A percentile compares a stretch with the other conserved stretches of the same genome.
Evolutionary conservation across 2,113 vertebrate species (phyloP).

Genomic region (Mormoops blainvillei): DNA sequence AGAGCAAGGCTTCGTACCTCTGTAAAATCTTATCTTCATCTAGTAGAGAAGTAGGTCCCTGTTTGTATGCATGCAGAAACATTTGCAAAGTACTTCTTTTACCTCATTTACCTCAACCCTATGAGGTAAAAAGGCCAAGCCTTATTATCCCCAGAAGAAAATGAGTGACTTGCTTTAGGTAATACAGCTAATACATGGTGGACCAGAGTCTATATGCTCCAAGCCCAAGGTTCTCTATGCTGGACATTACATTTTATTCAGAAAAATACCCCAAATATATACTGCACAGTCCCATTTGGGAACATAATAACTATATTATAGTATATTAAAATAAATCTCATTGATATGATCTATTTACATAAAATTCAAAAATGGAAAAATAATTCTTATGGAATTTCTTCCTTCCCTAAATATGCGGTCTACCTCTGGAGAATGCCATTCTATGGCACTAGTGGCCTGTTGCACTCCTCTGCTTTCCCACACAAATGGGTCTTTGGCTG

Average conservation of each 20-base stretch:
- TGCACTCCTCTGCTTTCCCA: background rate
- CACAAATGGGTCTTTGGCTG: background rate
- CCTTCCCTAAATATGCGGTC: background rate
- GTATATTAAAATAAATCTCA: slow-evolving; percentile 15
- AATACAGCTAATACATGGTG: background rate
- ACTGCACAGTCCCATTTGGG: background rate
- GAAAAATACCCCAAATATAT: background rate
- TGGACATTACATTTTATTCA: background rate
- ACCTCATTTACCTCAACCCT: too few relatives aligned
- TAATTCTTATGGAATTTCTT: background rate
- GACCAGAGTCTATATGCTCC: background rate
- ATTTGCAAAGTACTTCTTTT: too few relatives aligned
- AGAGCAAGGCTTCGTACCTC: background rate
- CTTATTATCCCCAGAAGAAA: background rate
- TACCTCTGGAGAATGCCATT: background rate
- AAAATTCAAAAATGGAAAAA: slow-evolving; percentile 7
- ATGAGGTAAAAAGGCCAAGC: background rate
- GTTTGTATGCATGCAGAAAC: background rate
- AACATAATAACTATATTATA: background rate
- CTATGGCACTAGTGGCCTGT: background rate
- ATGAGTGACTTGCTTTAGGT: background rate
- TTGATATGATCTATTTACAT: background rate
- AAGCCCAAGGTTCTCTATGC: background rate
- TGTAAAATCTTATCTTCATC: background rate
- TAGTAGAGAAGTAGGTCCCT: background rate